These are phyloP conservation scores for Teinopalpus imperialis DNA, from an alignment of 2,888 invertebrate species.

Conservation along the genomic window DNA sequence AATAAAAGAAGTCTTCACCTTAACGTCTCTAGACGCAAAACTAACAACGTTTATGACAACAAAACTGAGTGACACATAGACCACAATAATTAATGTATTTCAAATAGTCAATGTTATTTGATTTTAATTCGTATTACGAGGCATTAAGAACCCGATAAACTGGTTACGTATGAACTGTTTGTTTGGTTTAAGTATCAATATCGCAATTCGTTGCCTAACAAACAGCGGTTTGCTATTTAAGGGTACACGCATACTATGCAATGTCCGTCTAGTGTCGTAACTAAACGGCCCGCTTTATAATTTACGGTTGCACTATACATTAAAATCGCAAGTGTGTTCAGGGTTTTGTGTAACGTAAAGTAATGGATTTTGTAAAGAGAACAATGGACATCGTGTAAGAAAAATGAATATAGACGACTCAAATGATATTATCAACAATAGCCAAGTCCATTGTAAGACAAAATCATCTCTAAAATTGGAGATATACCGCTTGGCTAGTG, in stretches of 20 bases:
- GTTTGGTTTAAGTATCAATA: conserved; percentile 14
- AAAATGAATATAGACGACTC: too few species aligned
- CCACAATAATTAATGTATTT: neutral
- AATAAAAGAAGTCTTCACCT: neutral
- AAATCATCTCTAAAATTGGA: too few species aligned
- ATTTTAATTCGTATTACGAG: conserved; percentile 5
- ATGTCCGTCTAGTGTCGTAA: conserved; percentile 28
- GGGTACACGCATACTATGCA: conserved; percentile 22
- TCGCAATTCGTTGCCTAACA: conserved; percentile 26
- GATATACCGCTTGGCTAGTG: too few species aligned
- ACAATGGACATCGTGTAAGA: neutral
- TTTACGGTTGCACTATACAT: conserved; percentile 12
- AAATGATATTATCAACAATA: too few species aligned
- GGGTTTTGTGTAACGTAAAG: neutral
- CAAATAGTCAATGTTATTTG: neutral
- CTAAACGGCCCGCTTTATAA: conserved; percentile 3
- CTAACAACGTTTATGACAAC: neutral
- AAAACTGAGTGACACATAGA: neutral
- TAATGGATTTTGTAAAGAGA: neutral
- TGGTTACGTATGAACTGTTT: neutral
- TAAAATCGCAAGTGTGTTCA: conserved; percentile 3
- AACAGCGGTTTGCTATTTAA: conserved; percentile 24
- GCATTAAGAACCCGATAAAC: neutral
- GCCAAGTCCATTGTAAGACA: too few species aligned
- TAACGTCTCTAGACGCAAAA: neutral